These are phyloP conservation scores for Patella caerulea DNA, from an alignment of 2,888 invertebrate genomes.

Conservation along the genomic window DNA sequence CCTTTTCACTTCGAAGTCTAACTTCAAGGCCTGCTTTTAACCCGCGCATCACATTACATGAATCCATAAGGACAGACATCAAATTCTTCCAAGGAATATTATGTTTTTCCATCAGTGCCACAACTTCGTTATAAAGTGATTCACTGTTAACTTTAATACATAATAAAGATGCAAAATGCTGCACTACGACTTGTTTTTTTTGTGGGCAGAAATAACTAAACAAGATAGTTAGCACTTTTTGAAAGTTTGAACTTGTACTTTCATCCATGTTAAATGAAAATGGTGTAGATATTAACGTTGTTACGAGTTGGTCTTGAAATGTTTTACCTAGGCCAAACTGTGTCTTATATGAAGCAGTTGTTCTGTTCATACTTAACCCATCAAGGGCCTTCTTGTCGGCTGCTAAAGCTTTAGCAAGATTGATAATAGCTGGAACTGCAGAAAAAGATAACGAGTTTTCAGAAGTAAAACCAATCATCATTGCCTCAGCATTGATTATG, in stretches of 20 bases:
- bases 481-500: slow-evolving; percentile 27
- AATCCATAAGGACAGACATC: slow-evolving; percentile 29
- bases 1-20: slow-evolving; percentile 9
- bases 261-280: slow-evolving; percentile 38
- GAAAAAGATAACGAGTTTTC: slow-evolving; percentile 35
- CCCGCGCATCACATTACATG: slow-evolving; percentile 36
- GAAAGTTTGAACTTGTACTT: slow-evolving; percentile 27
- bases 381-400: slow-evolving; percentile 34
- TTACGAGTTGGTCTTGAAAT: slow-evolving; percentile 18
- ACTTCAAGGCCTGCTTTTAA: slow-evolving; percentile 28
- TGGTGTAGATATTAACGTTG: slow-evolving; percentile 10
- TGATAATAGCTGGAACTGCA: slow-evolving; percentile 28
- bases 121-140: slow-evolving; percentile 22
- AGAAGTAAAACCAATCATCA: slow-evolving; percentile 27
- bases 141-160: slow-evolving; percentile 28
- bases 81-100: slow-evolving; percentile 34
- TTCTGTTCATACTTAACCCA: slow-evolving; percentile 28
- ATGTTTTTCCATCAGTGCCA: too few species aligned
- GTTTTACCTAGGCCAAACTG: slow-evolving; percentile 29
- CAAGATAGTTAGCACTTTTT: slow-evolving; percentile 33
- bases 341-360: slow-evolving; percentile 35
- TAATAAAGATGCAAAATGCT: slow-evolving; percentile 34
- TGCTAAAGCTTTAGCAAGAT: slow-evolving; percentile 33
- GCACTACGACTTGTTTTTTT: slow-evolving; percentile 25
- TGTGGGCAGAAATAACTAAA: slow-evolving; percentile 28